Conservation (phyloP, 92 coral and sea anemone genomes). For the Heliopora coerulea region DNA sequence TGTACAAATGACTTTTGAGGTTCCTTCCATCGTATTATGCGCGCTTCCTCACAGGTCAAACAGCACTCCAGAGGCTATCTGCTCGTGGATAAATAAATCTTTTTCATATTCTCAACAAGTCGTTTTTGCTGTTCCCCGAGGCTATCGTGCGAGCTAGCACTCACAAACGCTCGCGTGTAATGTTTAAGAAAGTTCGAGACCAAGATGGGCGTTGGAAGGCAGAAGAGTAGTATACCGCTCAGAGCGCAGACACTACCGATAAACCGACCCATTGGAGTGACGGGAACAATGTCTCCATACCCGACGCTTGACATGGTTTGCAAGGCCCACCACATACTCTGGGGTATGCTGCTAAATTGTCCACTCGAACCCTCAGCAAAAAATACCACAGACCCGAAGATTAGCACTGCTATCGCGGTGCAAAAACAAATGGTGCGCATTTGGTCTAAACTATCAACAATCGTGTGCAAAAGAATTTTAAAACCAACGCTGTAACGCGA, state of each 20-base stretch:
- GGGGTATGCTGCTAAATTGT: slow-evolving; percentile 76
- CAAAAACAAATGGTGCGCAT: slow-evolving; percentile 68
- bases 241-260: slow-evolving; percentile 76
- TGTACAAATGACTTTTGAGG: too few relatives aligned
- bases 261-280: slow-evolving; percentile 63
- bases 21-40: too few relatives aligned
- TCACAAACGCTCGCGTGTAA: slow-evolving; percentile 43
- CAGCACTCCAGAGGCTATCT: too few relatives aligned
- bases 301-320: slow-evolving; percentile 93
- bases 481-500: slow-evolving; percentile 87
- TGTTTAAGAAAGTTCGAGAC: slow-evolving; percentile 85
- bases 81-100: slow-evolving; percentile 34
- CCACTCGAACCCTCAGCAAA: slow-evolving; percentile 62
- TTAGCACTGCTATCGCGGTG: slow-evolving; percentile 56
- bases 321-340: slow-evolving; percentile 85
- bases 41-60: too few relatives aligned
- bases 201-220: slow-evolving; percentile 86
- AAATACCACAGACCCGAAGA: slow-evolving; percentile 78
- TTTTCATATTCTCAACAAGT: slow-evolving; percentile 74
- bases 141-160: not conserved
- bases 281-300: slow-evolving; percentile 82
- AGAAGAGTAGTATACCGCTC: slow-evolving; percentile 75
- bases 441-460: slow-evolving; percentile 77
- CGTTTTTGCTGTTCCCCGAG: slow-evolving; percentile 49
- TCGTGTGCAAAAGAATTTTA: slow-evolving; percentile 65